These are phyloP conservation scores for Dermolepida albohirtum DNA, from an alignment of 2,888 invertebrate genomes.

Conservation along the genomic window DNA sequence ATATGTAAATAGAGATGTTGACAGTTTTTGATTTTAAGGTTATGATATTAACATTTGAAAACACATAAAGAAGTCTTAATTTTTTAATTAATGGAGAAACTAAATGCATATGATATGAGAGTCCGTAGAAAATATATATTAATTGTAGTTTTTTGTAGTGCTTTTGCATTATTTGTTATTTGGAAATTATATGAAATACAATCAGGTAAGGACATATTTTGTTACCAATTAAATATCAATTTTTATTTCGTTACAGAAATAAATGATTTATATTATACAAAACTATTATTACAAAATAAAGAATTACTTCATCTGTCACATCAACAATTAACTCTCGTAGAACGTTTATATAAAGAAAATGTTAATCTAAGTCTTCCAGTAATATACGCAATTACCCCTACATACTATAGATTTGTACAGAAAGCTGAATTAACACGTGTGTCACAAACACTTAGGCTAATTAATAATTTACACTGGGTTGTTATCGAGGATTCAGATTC, in stretches of 20 bases:
- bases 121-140: constrained; percentile 52
- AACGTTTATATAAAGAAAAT: constrained; percentile 55
- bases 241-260: constrained; percentile 51
- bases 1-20: not conserved
- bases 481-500: constrained; percentile 86
- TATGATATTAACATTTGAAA: constrained; percentile 18
- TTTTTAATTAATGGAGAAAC: constrained; percentile 51
- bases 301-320: constrained; percentile 59
- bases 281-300: constrained; percentile 57
- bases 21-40: constrained; percentile 15
- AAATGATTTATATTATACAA: constrained; percentile 46
- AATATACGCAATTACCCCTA: constrained; percentile 94
- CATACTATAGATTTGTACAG: constrained; percentile 87
- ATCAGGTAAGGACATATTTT: constrained; percentile 47
- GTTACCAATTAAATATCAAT: constrained; percentile 7
- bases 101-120: constrained; percentile 50
- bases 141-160: constrained; percentile 23
- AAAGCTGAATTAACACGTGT: constrained; percentile 94
- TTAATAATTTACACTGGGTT: constrained; percentile 94
- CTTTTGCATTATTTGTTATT: constrained; percentile 53
- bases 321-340: constrained; percentile 58
- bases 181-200: constrained; percentile 54
- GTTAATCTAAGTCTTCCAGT: constrained; percentile 66
- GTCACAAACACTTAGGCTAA: constrained; percentile 86
- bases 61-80: constrained; percentile 1